Conservation (phyloP, 2,888 invertebrate genomes). For the Petrolisthes manimaculis region DNA sequence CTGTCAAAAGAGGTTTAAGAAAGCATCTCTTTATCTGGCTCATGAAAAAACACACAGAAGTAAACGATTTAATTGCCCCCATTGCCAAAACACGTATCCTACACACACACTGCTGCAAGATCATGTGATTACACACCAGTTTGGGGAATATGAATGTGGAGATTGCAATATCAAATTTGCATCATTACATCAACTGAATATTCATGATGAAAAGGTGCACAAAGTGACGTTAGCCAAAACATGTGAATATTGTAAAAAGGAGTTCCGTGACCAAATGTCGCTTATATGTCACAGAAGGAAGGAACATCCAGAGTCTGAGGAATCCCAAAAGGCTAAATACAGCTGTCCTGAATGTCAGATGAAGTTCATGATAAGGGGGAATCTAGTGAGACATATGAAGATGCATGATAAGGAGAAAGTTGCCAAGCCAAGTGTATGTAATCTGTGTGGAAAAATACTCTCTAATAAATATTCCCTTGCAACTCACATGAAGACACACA, state of each 20-base stretch:
- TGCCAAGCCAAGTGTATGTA: conserved; percentile 35
- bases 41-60: conserved; percentile 54
- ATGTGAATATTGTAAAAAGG: conserved; percentile 54
- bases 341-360: conserved; percentile 47
- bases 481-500: conserved; percentile 49
- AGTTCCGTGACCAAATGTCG: conserved; percentile 31
- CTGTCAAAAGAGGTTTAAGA: conserved; percentile 48
- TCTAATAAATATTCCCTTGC: conserved; percentile 54
- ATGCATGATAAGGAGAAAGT: conserved; percentile 35
- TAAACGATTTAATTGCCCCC: conserved; percentile 31
- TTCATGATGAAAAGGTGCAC: conserved; percentile 49
- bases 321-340: conserved; percentile 42
- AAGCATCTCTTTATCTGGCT: conserved; percentile 39
- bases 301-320: conserved; percentile 51
- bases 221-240: conserved; percentile 4
- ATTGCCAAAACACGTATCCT: conserved; percentile 40
- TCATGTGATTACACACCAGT: conserved; percentile 54
- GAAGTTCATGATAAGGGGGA: conserved; percentile 48
- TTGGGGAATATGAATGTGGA: conserved; percentile 49
- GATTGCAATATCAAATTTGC: conserved; percentile 49
- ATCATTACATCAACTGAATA: conserved; percentile 41
- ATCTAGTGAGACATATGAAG: conserved; percentile 41
- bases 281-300: conserved; percentile 49
- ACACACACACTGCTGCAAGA: conserved; percentile 28
- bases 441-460: conserved; percentile 44